phyloP scores from a whole-genome alignment of 2,888 invertebrate genomes.

The Antheraea assamensis region DNA sequence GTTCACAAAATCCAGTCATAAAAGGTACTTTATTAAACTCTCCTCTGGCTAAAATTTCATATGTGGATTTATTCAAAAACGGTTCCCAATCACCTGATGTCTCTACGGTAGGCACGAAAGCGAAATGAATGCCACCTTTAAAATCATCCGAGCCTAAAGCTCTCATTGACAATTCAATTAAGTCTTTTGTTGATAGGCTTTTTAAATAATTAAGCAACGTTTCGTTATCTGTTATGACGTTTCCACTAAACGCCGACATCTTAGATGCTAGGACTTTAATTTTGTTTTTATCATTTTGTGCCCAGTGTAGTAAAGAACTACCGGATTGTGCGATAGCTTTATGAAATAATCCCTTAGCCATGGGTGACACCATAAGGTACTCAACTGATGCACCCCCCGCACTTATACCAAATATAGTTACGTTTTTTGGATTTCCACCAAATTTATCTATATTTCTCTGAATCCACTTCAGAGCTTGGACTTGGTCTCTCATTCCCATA shows the following conservation, averaged over 20 bases:
- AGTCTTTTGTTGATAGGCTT: constrained; percentile 51
- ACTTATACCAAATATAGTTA: constrained; percentile 79
- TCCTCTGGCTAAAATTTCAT: constrained; percentile 61
- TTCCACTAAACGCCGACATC: constrained; percentile 54
- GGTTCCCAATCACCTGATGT: constrained; percentile 65
- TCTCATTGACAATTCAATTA: constrained; percentile 56
- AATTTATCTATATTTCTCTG: constrained; percentile 73
- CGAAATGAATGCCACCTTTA: constrained; percentile 69
- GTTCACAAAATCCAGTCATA: constrained; percentile 72
- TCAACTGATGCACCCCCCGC: constrained; percentile 78
- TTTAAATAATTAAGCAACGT: constrained; percentile 60
- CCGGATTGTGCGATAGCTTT: constrained; percentile 81
- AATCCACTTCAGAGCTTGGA: constrained; percentile 78
- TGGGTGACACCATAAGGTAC: constrained; percentile 67
- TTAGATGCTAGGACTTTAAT: constrained; percentile 52
- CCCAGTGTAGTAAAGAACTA: constrained; percentile 75
- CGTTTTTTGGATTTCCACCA: constrained; percentile 72
- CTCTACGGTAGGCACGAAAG: constrained; percentile 75
- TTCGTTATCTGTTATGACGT: constrained; percentile 41
- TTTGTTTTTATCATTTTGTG: constrained; percentile 50
- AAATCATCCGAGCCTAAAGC: constrained; percentile 42
- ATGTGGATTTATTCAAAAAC: constrained; percentile 70
- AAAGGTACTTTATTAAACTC: constrained; percentile 74
- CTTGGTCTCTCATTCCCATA: constrained; percentile 79
- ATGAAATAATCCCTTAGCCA: constrained; percentile 62